A percentile compares a stretch with the other conserved stretches of the same genome.
Evolutionary conservation across 2,113 vertebrate species (phyloP).

Genomic region (Excalfactoria chinensis): DNA sequence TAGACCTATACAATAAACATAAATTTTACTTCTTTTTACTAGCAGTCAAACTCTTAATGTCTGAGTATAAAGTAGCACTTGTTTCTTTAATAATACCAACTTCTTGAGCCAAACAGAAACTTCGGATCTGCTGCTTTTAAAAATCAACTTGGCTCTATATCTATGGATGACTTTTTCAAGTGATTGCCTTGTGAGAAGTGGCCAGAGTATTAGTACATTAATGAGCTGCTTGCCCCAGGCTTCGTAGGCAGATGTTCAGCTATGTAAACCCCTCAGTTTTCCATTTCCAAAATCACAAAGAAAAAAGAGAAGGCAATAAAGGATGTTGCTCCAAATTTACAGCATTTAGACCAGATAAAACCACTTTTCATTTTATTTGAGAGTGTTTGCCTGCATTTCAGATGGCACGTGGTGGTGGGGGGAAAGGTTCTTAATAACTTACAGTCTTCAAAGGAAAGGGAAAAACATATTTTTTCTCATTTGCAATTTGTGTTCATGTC

Average conservation of each 20-base stretch:
- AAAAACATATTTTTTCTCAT: background rate
- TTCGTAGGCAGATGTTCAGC: background rate
- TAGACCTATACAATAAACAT: background rate
- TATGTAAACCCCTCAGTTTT: background rate
- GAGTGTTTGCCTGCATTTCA: background rate
- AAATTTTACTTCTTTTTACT: background rate
- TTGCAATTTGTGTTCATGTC: background rate
- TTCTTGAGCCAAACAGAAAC: background rate
- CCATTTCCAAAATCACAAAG: background rate
- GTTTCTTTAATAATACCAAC: background rate
- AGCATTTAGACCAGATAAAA: background rate
- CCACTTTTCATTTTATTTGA: background rate
- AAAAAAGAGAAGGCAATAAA: background rate
- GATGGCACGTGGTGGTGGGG: accelerated
- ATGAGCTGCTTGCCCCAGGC: background rate
- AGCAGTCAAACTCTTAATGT: background rate
- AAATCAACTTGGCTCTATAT: background rate
- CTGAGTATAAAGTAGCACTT: background rate
- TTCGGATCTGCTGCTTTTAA: background rate
- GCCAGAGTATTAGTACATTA: background rate
- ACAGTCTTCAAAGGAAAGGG: background rate
- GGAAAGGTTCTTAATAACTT: background rate
- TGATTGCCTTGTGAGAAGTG: background rate
- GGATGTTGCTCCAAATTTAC: background rate
- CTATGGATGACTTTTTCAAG: background rate